A percentile compares a stretch with the other conserved stretches of the same genome.
These are phyloP conservation scores for Diachasma alloeum DNA, from an alignment of 1,140 invertebrate genomes.

Conservation along the genomic window DNA sequence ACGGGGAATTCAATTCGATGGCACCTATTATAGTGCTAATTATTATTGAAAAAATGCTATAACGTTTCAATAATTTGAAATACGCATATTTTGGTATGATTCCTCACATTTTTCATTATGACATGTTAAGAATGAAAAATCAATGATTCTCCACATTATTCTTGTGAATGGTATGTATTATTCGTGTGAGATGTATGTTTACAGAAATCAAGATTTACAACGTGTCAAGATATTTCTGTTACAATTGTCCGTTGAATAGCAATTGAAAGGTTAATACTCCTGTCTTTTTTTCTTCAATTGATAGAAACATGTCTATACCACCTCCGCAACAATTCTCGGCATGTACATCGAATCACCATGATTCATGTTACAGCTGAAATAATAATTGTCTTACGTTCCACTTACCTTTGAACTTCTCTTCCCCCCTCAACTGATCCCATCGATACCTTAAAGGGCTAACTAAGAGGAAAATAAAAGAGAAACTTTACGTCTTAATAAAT, in stretches of 20 bases:
- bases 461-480: background rate
- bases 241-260: background rate
- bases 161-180: no score
- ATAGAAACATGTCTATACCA: background rate
- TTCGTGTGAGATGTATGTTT: no score
- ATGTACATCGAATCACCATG: conserved; percentile 29
- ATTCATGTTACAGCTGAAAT: conserved; percentile 9
- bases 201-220: background rate
- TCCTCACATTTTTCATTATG: no score
- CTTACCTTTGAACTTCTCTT: conserved; percentile 24
- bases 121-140: no score
- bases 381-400: conserved; percentile 31
- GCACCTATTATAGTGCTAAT: no score
- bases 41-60: background rate
- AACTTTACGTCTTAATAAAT: conserved; percentile 25
- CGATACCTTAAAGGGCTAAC: no score
- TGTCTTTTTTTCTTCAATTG: background rate
- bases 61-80: no score
- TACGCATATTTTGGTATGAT: no score
- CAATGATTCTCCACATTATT: no score
- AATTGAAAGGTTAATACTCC: background rate
- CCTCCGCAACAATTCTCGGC: conserved; percentile 13
- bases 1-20: no score
- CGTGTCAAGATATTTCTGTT: background rate
- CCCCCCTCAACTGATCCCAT: no score